A percentile compares a stretch with the other conserved stretches of the same genome.
Conservation (phyloP, 2,113 vertebrate species). For the Urocitellus parryii region DNA sequence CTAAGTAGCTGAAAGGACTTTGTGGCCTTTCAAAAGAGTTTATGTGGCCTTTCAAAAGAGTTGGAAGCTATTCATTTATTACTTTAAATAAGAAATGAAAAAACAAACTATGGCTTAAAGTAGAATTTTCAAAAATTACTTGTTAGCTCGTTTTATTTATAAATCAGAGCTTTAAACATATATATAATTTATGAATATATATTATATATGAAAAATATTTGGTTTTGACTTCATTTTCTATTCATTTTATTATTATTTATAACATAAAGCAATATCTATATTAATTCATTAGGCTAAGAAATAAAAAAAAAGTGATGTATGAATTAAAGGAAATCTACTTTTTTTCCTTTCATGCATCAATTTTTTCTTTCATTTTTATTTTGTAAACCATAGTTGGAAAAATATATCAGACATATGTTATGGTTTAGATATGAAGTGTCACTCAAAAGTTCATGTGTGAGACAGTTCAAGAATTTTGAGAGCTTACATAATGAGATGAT, state of each 20-base stretch:
- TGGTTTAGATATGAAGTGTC: too few relatives aligned
- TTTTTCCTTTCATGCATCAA: not conserved
- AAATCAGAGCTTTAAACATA: conserved; percentile 46
- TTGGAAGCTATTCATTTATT: conserved; percentile 72
- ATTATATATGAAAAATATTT: not conserved
- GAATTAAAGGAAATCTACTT: not conserved
- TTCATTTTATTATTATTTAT: not conserved
- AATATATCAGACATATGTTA: not conserved
- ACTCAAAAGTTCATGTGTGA: too few relatives aligned
- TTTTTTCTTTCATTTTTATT: not conserved
- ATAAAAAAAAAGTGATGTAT: not conserved
- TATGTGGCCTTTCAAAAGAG: conserved; percentile 1
- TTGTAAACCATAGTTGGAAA: not conserved
- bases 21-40: conserved; percentile 38
- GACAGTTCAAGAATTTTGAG: too few relatives aligned
- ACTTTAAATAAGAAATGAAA: conserved; percentile 69
- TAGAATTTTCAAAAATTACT: conserved; percentile 56
- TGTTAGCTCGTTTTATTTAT: conserved; percentile 70
- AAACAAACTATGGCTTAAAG: conserved; percentile 58
- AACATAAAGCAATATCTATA: not conserved
- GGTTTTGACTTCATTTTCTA: not conserved
- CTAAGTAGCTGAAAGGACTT: conserved; percentile 26
- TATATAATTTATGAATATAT: not conserved
- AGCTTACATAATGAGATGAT: too few relatives aligned
- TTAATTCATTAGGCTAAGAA: not conserved